phyloP scores from a whole-genome alignment of 2,113 vertebrate genomes.

The Thymallus thymallus region DNA sequence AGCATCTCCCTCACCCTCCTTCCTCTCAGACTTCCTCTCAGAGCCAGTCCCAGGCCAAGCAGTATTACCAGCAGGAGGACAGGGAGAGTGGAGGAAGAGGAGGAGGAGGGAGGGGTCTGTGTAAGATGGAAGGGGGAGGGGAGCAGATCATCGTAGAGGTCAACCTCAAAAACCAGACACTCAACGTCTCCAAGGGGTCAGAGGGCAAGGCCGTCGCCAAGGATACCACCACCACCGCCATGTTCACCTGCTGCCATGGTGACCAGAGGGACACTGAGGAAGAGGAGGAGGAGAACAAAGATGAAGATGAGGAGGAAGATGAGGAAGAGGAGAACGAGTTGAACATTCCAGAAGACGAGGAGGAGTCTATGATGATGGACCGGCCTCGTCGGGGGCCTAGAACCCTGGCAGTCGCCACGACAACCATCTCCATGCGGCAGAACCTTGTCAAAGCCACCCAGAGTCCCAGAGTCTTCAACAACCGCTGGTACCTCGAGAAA shows the following conservation, averaged over 20 bases:
- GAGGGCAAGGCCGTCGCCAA: slow-evolving; percentile 74
- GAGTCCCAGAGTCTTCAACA: slow-evolving; percentile 93
- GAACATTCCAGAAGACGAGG: slow-evolving; percentile 68
- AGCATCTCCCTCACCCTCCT: no score
- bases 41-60: slow-evolving; percentile 69
- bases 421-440: slow-evolving; percentile 75
- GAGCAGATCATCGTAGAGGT: slow-evolving; percentile 97
- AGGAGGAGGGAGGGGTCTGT: slow-evolving; percentile 49
- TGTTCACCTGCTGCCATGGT: slow-evolving; percentile 56
- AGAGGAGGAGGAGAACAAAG: slow-evolving; percentile 73
- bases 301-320: slow-evolving; percentile 62
- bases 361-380: slow-evolving; percentile 62
- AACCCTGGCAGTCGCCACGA: slow-evolving; percentile 61
- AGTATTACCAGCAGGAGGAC: slow-evolving; percentile 84
- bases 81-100: slow-evolving; percentile 6
- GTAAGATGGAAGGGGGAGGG: slow-evolving; percentile 76
- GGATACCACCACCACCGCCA: slow-evolving; percentile 47
- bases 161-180: slow-evolving; percentile 96
- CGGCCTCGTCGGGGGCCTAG: slow-evolving; percentile 67
- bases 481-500: slow-evolving; percentile 97
- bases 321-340: slow-evolving; percentile 58
- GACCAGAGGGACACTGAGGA: slow-evolving; percentile 58
- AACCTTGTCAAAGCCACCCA: slow-evolving; percentile 70
- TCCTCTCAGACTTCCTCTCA: no score
- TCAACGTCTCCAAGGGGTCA: slow-evolving; percentile 89